These are phyloP conservation scores for Melanophora roralis DNA, from an alignment of 2,888 invertebrate genomes.

Conservation along the genomic window DNA sequence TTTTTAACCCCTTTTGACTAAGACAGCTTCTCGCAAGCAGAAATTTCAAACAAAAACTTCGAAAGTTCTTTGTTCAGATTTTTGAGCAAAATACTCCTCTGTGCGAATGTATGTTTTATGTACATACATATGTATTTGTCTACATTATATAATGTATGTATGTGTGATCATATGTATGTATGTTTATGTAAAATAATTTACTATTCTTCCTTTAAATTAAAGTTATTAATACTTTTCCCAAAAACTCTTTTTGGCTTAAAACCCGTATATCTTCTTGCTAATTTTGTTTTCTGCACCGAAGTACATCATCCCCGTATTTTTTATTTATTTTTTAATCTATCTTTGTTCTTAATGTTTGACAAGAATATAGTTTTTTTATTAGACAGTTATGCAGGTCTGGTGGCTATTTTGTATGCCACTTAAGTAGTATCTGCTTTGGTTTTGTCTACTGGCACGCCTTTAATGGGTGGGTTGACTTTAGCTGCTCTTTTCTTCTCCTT, in stretches of 20 bases:
- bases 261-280: not conserved
- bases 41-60: too few species aligned
- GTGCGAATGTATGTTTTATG: slow-evolving; percentile 11
- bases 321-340: not conserved
- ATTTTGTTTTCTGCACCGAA: not conserved
- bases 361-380: slow-evolving; percentile 28
- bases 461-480: slow-evolving; percentile 5
- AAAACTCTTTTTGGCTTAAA: not conserved
- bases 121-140: slow-evolving; percentile 11
- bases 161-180: slow-evolving; percentile 21
- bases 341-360: slow-evolving; percentile 4
- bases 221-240: not conserved
- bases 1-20: too few species aligned
- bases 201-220: slow-evolving; percentile 13
- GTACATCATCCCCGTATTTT: not conserved
- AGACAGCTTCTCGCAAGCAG: too few species aligned
- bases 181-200: slow-evolving; percentile 5
- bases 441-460: slow-evolving; percentile 6
- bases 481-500: not conserved
- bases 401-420: not conserved
- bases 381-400: slow-evolving; percentile 40
- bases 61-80: too few species aligned
- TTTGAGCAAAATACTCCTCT: too few species aligned
- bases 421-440: not conserved
- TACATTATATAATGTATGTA: not conserved